A percentile compares a stretch with the other conserved stretches of the same genome.
Conservation (phyloP, 1,140 invertebrate species). For the Sitobion miscanthi region DNA sequence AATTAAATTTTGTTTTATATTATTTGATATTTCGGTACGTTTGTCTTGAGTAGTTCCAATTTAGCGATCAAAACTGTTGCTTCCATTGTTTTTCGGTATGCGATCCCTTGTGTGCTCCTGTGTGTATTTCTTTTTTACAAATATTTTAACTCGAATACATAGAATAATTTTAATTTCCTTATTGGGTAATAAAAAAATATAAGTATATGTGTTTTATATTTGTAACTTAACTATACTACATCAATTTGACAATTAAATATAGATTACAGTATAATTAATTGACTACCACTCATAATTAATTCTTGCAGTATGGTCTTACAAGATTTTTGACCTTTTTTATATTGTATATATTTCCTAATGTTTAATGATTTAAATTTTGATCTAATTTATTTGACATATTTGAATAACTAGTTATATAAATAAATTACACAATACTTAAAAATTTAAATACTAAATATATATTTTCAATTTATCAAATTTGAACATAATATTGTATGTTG, state of each 20-base stretch:
- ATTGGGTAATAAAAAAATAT: neutral
- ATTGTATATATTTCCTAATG: neutral
- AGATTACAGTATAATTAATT: neutral
- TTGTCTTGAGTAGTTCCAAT: conserved; percentile 56
- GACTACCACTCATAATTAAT: too few relatives aligned
- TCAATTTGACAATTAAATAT: neutral
- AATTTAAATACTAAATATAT: too few relatives aligned
- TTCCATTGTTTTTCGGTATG: conserved; percentile 56
- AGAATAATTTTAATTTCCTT: neutral
- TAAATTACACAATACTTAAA: too few relatives aligned
- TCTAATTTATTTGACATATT: too few relatives aligned
- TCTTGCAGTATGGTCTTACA: too few relatives aligned
- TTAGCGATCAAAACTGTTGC: conserved; percentile 54
- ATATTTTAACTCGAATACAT: neutral
- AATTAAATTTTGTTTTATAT: neutral
- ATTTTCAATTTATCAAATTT: too few relatives aligned
- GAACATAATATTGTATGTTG: neutral
- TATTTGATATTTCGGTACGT: conserved; percentile 54
- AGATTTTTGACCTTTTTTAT: neutral
- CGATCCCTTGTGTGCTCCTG: conserved; percentile 48
- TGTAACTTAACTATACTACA: neutral
- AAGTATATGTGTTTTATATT: neutral
- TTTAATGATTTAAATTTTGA: too few relatives aligned
- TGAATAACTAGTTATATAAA: too few relatives aligned
- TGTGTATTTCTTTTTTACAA: neutral